Conservation (phyloP, 2,797 vertebrate genomes). For the Pterois miles region DNA sequence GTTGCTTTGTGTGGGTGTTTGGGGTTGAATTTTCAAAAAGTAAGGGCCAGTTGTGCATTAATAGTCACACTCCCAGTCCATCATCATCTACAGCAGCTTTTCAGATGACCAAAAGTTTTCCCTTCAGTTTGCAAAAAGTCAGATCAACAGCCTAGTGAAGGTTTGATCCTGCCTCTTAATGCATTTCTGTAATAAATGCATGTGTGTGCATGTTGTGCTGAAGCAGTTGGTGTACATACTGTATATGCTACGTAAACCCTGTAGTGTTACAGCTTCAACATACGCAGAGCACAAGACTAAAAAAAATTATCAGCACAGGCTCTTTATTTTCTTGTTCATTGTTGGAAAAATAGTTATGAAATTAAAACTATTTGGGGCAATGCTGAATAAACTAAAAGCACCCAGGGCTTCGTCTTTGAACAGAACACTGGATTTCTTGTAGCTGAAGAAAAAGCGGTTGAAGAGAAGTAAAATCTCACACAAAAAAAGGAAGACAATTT, state of each 20-base stretch:
- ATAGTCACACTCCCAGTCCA: neutral
- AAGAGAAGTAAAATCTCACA: slow-evolving; percentile 42
- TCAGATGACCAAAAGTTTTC: neutral
- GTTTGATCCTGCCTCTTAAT: neutral
- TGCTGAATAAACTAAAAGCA: slow-evolving; percentile 12
- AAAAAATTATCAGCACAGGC: slow-evolving; percentile 25
- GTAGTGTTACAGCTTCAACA: slow-evolving; percentile 8
- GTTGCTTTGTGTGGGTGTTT: slow-evolving; percentile 4
- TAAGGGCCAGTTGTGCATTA: slow-evolving; percentile 1
- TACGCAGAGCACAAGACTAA: neutral
- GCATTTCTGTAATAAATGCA: slow-evolving; percentile 4
- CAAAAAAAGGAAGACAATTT: slow-evolving; percentile 70
- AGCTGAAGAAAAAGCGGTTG: neutral
- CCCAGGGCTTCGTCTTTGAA: neutral
- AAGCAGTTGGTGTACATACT: neutral
- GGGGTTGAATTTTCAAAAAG: neutral
- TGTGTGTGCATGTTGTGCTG: slow-evolving; percentile 11
- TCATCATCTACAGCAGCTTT: neutral
- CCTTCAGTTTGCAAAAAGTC: neutral
- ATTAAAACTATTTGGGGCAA: slow-evolving; percentile 34
- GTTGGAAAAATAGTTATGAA: slow-evolving; percentile 48
- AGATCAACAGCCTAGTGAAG: neutral
- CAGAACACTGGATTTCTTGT: too few relatives aligned
- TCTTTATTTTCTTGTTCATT: slow-evolving; percentile 35
- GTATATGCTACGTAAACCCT: slow-evolving; percentile 3